Conservation (phyloP, 2,113 vertebrate genomes). For the Dicentrarchus labrax region DNA sequence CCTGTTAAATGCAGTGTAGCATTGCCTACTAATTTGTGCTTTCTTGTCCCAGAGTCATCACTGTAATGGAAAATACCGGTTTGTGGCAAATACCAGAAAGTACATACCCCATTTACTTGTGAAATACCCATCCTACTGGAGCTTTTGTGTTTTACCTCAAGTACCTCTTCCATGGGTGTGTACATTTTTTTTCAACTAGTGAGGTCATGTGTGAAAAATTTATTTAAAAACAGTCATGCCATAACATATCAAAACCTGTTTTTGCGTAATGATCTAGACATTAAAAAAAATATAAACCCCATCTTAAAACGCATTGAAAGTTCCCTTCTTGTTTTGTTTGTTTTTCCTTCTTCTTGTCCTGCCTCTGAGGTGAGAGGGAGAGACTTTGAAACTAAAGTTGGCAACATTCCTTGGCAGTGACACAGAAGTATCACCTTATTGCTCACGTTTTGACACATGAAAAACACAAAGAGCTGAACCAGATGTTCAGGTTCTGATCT, state of each 20-base stretch:
- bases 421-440: conserved; percentile 69
- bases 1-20: not conserved
- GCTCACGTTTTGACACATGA: conserved; percentile 48
- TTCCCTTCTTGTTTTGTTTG: conserved; percentile 61
- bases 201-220: conserved; percentile 97
- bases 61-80: conserved; percentile 51
- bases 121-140: conserved; percentile 52
- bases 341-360: conserved; percentile 48
- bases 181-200: conserved; percentile 83
- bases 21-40: not conserved
- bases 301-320: conserved; percentile 65
- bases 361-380: conserved; percentile 58
- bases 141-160: conserved; percentile 72
- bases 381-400: conserved; percentile 74
- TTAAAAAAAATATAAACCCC: conserved; percentile 59
- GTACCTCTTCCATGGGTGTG: conserved; percentile 92
- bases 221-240: conserved; percentile 95
- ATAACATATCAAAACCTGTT: conserved; percentile 93
- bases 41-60: not conserved
- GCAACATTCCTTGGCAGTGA: conserved; percentile 76
- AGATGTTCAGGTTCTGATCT: conserved; percentile 62
- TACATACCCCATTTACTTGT: conserved; percentile 43
- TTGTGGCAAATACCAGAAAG: conserved; percentile 31
- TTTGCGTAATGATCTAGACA: conserved; percentile 87
- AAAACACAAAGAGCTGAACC: conserved; percentile 58